Conservation (phyloP, 2,113 vertebrate species). For the Rhynchopsitta pachyrhyncha region DNA sequence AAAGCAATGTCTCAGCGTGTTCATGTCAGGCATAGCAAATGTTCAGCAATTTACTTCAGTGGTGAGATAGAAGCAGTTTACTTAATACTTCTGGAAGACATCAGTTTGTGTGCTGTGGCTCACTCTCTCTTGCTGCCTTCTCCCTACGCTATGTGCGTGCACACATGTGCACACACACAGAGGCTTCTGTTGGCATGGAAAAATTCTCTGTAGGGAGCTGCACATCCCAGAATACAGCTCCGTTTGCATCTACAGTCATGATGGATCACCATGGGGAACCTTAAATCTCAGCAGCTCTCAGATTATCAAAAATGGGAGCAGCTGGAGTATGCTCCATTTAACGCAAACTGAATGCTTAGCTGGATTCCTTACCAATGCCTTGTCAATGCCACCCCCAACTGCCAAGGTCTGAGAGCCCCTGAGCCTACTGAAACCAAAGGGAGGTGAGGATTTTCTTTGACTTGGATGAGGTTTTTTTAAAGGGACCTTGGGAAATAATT, state of each 20-base stretch:
- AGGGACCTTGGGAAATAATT: conserved; percentile 68
- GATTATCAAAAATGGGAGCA: conserved; percentile 31
- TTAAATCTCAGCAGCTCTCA: conserved; percentile 25
- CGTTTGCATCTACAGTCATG: background rate
- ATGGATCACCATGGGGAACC: conserved; percentile 49
- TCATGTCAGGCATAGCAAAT: background rate
- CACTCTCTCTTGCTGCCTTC: background rate
- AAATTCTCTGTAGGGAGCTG: background rate
- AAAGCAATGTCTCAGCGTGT: background rate
- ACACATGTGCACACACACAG: background rate
- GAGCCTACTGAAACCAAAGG: conserved; percentile 41
- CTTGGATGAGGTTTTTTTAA: conserved; percentile 56
- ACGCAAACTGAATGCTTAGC: background rate
- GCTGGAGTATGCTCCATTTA: conserved; percentile 44
- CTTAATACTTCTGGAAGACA: background rate
- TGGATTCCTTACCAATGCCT: conserved; percentile 43
- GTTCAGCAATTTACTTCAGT: background rate
- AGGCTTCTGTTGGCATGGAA: background rate
- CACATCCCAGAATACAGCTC: conserved; percentile 35
- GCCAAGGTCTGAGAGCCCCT: conserved; percentile 41
- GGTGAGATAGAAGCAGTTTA: background rate
- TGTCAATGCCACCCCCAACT: conserved; percentile 56
- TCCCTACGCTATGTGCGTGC: fast-evolving
- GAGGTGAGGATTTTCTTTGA: conserved; percentile 46
- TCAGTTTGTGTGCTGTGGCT: background rate